Base-by-base conservation (phyloP, 2,797 vertebrate species). In the Triplophysa yarkandensis region DNA sequence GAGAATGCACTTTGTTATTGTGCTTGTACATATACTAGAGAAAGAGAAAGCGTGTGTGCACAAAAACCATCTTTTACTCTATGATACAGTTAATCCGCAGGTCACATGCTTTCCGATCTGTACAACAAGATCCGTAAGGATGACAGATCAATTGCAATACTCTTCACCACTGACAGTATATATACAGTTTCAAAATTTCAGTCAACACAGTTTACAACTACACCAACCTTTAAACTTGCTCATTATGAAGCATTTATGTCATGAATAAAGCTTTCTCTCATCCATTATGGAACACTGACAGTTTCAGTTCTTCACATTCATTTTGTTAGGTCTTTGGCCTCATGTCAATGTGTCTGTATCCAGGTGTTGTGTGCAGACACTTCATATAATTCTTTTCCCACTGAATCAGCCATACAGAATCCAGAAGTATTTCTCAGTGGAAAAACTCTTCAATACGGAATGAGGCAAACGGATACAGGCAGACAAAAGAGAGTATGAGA, bases 401-500 rank as follows among this genome's bases (percentile, higher is more conserved):
- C 54, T 46, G 10, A 30, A 55, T 72, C 58, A 66, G 27, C 48
- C 65, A 36, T 58, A 55, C 25, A 41, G 13, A 50, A 65, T 43
- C 27, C n/a, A 36, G 67, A 72, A 52, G 68, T 2, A 66, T 36
- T 66, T 54, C 44, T 44, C 21, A 77, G 44, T 46, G 50, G 30
- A 46, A 69, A 67, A 62, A 46, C 13, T 23, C 34, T 68, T 72
- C 57, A 73, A 62, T 54, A 73, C 50, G 28, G 66, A 19, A 39
- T 71, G 69, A 39, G 32, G 62, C 21, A 77, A 46, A 71, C 8
- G 58, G 63, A 23, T 43, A 34, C 34, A 43, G 50, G 39, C 52
- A 36, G 54, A 68, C 32, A 34, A 25, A 58, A 80, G 58, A 71
- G 68, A 69, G 36, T 80, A 46, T 46, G 30, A 74, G 74, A 81